Base-by-base conservation (phyloP, 1,140 invertebrate genomes). In the Drosophila yakuba region DNA sequence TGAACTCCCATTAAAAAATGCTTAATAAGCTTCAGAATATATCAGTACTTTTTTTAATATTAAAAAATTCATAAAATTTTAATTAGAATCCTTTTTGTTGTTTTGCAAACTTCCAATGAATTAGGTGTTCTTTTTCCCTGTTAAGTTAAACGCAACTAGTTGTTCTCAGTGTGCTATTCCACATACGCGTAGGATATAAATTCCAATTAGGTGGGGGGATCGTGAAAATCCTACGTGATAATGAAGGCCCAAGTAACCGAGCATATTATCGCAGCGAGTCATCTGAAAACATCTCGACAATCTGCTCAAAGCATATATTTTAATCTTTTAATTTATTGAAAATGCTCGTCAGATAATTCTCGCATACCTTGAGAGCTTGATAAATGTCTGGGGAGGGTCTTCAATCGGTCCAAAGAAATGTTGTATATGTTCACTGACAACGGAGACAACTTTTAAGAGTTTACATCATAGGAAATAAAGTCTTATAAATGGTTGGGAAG, bases 131-230 rank as follows among this genome's bases (percentile, higher is more conserved):
- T 25, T 4, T 25, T 25, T 25, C 3, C 20, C 2, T 20, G 20
- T 20, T 2, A 20, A 5, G 3, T 25, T 3, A 25, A 25, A 5
- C 23, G 28, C 7, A 10, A 8, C 2, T 8, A n/a, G 25, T 35
- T 51, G 2, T 10, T 6, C 25, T 51, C n/a, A 17, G 50, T 36
- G 32, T 14, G 15, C n/a, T 10, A 35, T 15, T 35, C 38, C 14
- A 59, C 45, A 61, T 17, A 32, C 12, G 20, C 10, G 7, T 71
- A 25, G 54, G 12, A 71, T 59, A 82, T 88, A 86, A 82, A 88
- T 89, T 79, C 67, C 72, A 83, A 82, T 86, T 82, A 82, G 75
- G 57, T 45, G 28, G 50, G 36, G 51, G 48, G 39, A 69, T 58
- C 55, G 14, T 12, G 54, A 15, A 36, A 11, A 32, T 15, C 25